Evolutionary conservation across 1,140 invertebrate species (phyloP).

Genomic region (Coelopa frigida): DNA sequence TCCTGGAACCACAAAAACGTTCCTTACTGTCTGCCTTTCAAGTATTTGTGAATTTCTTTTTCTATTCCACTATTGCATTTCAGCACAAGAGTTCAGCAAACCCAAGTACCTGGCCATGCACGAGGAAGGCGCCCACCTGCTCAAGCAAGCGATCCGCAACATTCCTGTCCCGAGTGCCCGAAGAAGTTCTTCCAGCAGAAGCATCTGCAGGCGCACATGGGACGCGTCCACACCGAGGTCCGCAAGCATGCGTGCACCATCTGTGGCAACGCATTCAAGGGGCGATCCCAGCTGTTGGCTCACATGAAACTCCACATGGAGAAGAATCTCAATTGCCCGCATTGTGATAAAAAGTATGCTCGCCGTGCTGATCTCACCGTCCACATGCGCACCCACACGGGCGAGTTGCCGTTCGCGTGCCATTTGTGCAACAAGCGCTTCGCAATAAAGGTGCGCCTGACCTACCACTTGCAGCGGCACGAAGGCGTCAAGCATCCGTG

Average conservation of each 20-base stretch:
- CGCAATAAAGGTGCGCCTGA: conserved; percentile 9
- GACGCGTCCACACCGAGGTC: background rate
- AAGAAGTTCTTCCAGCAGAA: conserved; percentile 1
- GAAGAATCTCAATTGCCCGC: conserved; percentile 4
- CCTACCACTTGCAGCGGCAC: conserved; percentile 15
- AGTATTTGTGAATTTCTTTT: too few relatives aligned
- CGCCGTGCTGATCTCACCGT: conserved; percentile 10
- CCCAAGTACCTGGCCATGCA: background rate
- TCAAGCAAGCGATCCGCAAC: conserved; percentile 3
- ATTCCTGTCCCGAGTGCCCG: conserved; percentile 2
- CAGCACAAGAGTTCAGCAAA: conserved; percentile 2
- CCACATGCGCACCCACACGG: conserved; percentile 13
- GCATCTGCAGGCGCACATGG: conserved; percentile 2
- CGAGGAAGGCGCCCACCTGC: conserved; percentile 1
- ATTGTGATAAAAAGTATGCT: conserved; percentile 8
- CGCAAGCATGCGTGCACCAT: conserved; percentile 3
- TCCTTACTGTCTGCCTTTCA: too few relatives aligned
- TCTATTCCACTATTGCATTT: background rate
- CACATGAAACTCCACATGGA: conserved; percentile 11
- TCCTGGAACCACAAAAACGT: too few relatives aligned
- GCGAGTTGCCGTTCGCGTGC: conserved; percentile 10
- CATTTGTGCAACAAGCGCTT: conserved; percentile 13
- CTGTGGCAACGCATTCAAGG: conserved; percentile 12
- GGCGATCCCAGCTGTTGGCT: background rate
- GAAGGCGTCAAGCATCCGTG: conserved; percentile 10